phyloP scores from a whole-genome alignment of 2,888 invertebrate genomes.

The Herminia tarsipennalis region DNA sequence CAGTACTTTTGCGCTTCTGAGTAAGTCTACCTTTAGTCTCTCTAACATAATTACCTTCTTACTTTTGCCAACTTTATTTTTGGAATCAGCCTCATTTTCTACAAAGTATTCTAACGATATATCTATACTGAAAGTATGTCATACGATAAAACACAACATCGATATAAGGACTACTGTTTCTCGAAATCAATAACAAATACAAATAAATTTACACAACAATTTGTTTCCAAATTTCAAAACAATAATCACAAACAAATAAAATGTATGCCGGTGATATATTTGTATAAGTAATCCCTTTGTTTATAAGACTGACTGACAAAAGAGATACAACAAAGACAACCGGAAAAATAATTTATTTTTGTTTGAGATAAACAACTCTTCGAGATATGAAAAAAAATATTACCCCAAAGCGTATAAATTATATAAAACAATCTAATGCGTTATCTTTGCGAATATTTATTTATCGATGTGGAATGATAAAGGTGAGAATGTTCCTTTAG shows the following conservation, averaged over 20 bases:
- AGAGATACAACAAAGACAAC: slow-evolving; percentile 15
- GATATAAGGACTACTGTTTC: not conserved
- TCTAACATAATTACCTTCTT: too few relatives aligned
- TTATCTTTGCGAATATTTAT: slow-evolving; percentile 20
- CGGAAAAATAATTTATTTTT: slow-evolving; percentile 22
- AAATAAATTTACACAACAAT: slow-evolving; percentile 1
- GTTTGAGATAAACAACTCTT: slow-evolving; percentile 19
- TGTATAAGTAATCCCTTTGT: slow-evolving; percentile 1
- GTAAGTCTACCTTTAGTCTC: too few relatives aligned
- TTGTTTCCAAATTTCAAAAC: slow-evolving; percentile 2
- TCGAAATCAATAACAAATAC: not conserved
- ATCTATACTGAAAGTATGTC: too few relatives aligned
- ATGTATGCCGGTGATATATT: not conserved
- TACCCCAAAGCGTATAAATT: slow-evolving; percentile 26
- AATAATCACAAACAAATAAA: slow-evolving; percentile 10
- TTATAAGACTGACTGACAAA: slow-evolving; percentile 8
- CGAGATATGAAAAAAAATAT: slow-evolving; percentile 11
- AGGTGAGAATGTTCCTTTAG: slow-evolving; percentile 11
- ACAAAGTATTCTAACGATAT: too few relatives aligned
- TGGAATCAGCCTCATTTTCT: too few relatives aligned
- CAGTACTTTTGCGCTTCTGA: too few relatives aligned
- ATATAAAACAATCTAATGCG: slow-evolving; percentile 27
- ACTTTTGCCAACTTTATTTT: too few relatives aligned
- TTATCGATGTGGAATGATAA: slow-evolving; percentile 20
- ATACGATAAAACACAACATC: too few relatives aligned